phyloP scores from a whole-genome alignment of 2,113 vertebrate genomes.

The Psophia crepitans region DNA sequence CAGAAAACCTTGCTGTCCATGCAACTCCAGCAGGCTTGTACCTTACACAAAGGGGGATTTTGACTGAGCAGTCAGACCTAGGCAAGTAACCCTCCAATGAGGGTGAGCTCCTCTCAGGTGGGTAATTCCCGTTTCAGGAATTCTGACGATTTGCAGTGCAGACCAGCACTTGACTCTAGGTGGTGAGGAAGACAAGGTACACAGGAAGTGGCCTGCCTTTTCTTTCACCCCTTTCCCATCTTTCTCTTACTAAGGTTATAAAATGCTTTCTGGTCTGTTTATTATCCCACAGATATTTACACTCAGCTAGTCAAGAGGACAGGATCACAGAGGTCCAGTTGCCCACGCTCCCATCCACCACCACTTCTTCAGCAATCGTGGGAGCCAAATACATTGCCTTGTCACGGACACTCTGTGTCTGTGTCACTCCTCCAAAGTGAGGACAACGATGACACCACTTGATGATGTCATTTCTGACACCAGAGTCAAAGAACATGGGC shows the following conservation, averaged over 20 bases:
- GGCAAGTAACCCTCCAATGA: background rate
- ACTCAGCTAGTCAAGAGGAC: background rate
- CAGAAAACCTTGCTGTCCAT: background rate
- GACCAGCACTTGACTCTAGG: background rate
- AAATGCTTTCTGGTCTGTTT: background rate
- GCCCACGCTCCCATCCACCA: background rate
- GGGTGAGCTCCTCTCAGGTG: background rate
- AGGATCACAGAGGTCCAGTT: background rate
- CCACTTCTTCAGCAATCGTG: background rate
- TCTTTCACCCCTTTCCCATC: background rate
- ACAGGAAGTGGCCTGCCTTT: background rate
- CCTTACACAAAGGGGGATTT: background rate
- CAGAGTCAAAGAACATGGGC: background rate
- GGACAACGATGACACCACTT: background rate
- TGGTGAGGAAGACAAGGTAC: background rate
- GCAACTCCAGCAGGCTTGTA: background rate
- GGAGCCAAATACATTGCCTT: background rate
- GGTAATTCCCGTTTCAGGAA: background rate
- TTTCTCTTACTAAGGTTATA: background rate
- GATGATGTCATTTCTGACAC: background rate
- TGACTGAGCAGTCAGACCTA: background rate
- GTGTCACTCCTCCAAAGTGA: background rate
- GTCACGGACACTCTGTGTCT: background rate
- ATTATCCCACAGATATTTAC: background rate
- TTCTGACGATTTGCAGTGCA: background rate